Conservation (phyloP, 1,140 invertebrate genomes). For the Drosophila seguyi region DNA sequence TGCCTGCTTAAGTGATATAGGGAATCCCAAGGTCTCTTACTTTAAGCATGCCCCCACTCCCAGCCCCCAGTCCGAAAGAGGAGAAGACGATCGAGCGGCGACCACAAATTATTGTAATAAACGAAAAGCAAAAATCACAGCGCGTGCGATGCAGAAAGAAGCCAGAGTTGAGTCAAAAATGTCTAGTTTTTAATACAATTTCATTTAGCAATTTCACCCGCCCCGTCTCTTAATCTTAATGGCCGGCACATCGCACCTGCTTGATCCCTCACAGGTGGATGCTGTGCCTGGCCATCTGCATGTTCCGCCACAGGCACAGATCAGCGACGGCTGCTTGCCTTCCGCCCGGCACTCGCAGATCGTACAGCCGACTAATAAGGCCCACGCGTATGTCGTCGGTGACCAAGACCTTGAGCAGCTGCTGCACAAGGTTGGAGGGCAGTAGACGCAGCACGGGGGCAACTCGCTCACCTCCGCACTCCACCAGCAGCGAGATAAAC, state of each 20-base stretch:
- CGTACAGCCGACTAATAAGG: conserved; percentile 88
- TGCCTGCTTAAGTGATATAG: conserved; percentile 97
- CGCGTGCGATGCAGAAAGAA: conserved; percentile 42
- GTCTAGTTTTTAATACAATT: conserved; percentile 62
- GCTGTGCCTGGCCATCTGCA: conserved; percentile 87
- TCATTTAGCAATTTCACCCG: conserved; percentile 44
- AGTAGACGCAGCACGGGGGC: conserved; percentile 92
- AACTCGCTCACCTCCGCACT: conserved; percentile 91
- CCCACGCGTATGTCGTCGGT: conserved; percentile 83
- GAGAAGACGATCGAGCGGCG: conserved; percentile 25
- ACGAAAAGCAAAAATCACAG: conserved; percentile 52
- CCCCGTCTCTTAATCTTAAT: conserved; percentile 36
- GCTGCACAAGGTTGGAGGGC: conserved; percentile 91
- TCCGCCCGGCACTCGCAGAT: conserved; percentile 89
- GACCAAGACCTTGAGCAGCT: conserved; percentile 89
- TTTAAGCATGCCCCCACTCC: conserved; percentile 67
- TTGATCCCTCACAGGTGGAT: conserved; percentile 65
- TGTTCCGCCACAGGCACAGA: conserved; percentile 92
- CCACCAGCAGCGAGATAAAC: conserved; percentile 92
- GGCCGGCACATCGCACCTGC: background rate
- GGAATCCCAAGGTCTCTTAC: conserved; percentile 82
- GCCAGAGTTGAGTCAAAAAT: conserved; percentile 57
- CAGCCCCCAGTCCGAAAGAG: conserved; percentile 20
- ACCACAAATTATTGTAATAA: conserved; percentile 79
- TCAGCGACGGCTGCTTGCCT: conserved; percentile 93